phyloP scores from a whole-genome alignment of 2,888 invertebrate genomes.

The Chalcosyrphus nemorum region DNA sequence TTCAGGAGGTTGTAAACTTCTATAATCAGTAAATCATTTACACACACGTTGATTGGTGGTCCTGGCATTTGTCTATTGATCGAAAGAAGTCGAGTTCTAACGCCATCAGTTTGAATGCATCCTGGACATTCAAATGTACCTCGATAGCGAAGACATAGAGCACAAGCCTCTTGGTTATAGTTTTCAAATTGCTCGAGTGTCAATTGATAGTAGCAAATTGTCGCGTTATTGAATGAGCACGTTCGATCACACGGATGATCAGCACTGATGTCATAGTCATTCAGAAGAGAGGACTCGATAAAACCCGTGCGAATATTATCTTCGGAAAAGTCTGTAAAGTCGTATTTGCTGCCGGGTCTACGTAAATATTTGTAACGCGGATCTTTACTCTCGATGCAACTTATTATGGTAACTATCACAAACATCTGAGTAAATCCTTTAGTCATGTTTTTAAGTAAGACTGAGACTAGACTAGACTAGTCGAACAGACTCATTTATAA shows the following conservation, averaged over 20 bases:
- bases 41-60: slow-evolving; percentile 77
- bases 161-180: slow-evolving; percentile 14
- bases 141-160: background rate
- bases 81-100: slow-evolving; percentile 76
- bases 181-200: slow-evolving; percentile 13
- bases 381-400: no score
- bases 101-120: slow-evolving; percentile 75
- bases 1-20: slow-evolving; percentile 78
- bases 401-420: background rate
- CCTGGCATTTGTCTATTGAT: slow-evolving; percentile 79
- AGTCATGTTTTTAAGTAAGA: background rate
- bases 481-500: background rate
- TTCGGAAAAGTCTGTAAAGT: background rate
- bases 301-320: slow-evolving; percentile 14
- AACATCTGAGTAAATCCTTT: background rate
- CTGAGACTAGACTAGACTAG: background rate
- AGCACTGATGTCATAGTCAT: background rate
- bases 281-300: background rate
- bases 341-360: no score
- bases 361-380: no score
- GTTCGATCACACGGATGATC: slow-evolving; percentile 29
- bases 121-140: background rate
- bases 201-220: slow-evolving; percentile 36
- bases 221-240: background rate
- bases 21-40: slow-evolving; percentile 79